Base-by-base conservation (phyloP, 2,113 vertebrate species). In the Microtus richardsoni region DNA sequence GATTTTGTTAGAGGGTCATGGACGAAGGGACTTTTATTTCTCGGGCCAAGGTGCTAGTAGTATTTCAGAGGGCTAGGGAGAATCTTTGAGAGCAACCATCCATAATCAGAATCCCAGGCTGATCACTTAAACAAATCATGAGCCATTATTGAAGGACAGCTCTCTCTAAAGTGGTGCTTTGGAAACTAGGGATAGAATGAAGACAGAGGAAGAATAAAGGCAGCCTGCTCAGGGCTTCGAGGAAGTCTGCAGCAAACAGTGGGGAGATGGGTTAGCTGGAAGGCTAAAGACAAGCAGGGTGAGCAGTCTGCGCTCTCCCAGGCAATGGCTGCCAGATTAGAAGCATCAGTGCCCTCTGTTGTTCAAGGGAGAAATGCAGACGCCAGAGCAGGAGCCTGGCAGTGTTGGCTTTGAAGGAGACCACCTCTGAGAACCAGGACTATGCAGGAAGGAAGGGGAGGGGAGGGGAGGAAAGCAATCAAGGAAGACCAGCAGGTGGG, bases 291-390 rank as follows among this genome's bases (percentile, higher is more conserved):
- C 77, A 68, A 91, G 97, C 84, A 88, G 71, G 2, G 49, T 58
- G 82, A 9, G 33, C 86, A 6, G 33, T 97, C 93, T 95, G 89
- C 93, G 80, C 86, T 96, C 91, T 96, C 94, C 91, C 84, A 73
- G 13, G 94, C 92, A 80, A 49, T 36, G 79, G 97, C 97, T 96
- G 93, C 97, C 98, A 99, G 98, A 98, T 98, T 98, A 99, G 99
- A 99, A 97, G 97, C 99, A 96, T 98, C 99, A 98, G 98, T 98
- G 99, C 99, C 99, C 99, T 99, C 99, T 99, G 97, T 99, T 99
- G 99, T 99, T 98, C 98, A 96, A 82, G 96, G 93, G 94, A 98
- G 98, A 98, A 99, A 97, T 99, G 98, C 98, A 98, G 98, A 97
- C 66, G 82, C 91, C 95, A 91, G 96, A 97, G 93, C 73, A 75